Evolutionary conservation across 2,113 vertebrate species (phyloP).

Genomic region (Leptocoma aspasia): DNA sequence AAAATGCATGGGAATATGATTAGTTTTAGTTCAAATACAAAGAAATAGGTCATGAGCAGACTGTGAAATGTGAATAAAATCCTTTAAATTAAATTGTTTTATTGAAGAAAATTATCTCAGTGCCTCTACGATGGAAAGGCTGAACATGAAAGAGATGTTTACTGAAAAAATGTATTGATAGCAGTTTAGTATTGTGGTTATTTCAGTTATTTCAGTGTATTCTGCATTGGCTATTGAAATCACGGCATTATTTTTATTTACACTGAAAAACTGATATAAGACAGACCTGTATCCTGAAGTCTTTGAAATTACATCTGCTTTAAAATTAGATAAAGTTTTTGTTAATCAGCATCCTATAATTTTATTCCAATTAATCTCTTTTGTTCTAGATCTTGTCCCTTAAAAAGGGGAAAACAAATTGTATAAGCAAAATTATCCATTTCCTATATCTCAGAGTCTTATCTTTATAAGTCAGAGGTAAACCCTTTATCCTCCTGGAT

Average conservation of each 20-base stretch:
- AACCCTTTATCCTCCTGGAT: neutral
- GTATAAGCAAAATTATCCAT: neutral
- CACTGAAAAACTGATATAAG: neutral
- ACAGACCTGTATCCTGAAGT: neutral
- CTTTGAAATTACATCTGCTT: neutral
- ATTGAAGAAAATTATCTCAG: conserved; percentile 3
- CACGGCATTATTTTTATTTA: neutral
- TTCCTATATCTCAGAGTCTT: neutral
- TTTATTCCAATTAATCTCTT: neutral
- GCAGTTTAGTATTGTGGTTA: neutral
- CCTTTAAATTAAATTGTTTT: conserved; percentile 33
- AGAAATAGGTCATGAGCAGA: conserved; percentile 33
- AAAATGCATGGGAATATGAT: neutral
- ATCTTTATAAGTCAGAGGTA: neutral
- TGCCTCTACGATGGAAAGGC: neutral
- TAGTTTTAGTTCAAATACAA: conserved; percentile 36
- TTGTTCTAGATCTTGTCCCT: neutral
- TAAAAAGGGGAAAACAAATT: neutral
- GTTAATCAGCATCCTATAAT: neutral
- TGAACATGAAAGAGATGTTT: conserved; percentile 2
- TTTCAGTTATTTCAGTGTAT: neutral
- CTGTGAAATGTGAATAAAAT: conserved; percentile 42
- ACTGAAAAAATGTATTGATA: neutral
- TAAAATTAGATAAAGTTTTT: neutral
- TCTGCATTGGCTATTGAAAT: neutral